A percentile compares a stretch with the other conserved stretches of the same genome.
Conservation (phyloP, 2,797 vertebrate genomes). For the Eptatretus atami region DNA sequence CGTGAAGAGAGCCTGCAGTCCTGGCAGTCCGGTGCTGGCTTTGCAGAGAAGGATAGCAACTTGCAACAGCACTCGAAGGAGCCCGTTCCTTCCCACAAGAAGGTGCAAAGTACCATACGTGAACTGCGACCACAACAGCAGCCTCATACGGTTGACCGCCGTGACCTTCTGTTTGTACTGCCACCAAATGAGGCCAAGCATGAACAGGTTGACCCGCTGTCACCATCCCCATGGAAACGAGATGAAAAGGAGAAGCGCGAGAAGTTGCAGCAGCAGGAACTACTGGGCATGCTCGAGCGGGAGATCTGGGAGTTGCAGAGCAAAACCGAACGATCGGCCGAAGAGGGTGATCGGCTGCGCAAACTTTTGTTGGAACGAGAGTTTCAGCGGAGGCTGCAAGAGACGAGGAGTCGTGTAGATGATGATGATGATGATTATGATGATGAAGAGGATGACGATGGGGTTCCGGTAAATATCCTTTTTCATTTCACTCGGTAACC, state of each 20-base stretch:
- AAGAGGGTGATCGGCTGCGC: slow-evolving; percentile 67
- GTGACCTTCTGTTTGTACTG: slow-evolving; percentile 36
- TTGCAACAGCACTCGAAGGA: not conserved
- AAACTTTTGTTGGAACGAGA: slow-evolving; percentile 97
- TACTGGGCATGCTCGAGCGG: slow-evolving; percentile 68
- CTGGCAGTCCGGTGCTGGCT: too few relatives aligned
- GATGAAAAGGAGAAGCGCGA: slow-evolving; percentile 80
- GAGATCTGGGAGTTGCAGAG: slow-evolving; percentile 79
- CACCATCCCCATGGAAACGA: slow-evolving; percentile 85
- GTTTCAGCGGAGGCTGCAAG: slow-evolving; percentile 84
- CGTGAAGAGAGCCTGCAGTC: slow-evolving; percentile 13
- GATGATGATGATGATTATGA: slow-evolving; percentile 76
- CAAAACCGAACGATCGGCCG: slow-evolving; percentile 45
- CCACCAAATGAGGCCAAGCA: slow-evolving; percentile 24
- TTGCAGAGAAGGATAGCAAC: too few relatives aligned
- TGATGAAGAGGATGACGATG: slow-evolving; percentile 55
- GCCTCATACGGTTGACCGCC: slow-evolving; percentile 68
- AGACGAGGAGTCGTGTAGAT: slow-evolving; percentile 74
- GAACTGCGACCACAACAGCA: slow-evolving; percentile 83
- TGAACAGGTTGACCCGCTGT: slow-evolving; percentile 54
- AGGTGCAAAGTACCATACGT: slow-evolving; percentile 24
- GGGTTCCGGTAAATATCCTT: not conserved
- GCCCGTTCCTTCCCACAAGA: not conserved
- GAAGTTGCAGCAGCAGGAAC: slow-evolving; percentile 90
- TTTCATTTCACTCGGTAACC: too few relatives aligned